Evolutionary conservation across 2,113 vertebrate genomes (phyloP), one percentile per base, ranked within the genome.

Genomic region (Zosterops japonicus): DNA sequence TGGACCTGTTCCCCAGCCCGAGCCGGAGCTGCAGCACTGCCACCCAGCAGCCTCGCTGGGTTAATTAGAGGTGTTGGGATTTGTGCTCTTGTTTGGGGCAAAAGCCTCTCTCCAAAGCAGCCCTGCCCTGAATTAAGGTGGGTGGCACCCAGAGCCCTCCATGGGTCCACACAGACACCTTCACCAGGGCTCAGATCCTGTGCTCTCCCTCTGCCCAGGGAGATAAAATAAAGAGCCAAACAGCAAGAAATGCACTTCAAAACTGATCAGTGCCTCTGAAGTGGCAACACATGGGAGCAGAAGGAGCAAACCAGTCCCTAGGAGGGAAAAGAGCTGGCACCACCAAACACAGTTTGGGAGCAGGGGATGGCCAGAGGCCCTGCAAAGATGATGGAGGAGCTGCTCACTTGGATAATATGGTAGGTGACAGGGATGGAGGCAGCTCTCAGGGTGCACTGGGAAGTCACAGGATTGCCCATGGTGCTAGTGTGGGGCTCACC

Each of bases 211-310:
- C 28, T 5, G 2, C 11, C 72, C 29, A 49, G 75, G 33, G 70
- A 72, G 36, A n/a, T 6, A 4, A 61, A 87, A 69, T 27, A 33
- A 41, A 57, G 76, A 83, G 53, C 70, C 83, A 93, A 95, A 84
- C 46, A 44, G 35, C 46, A 68, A 72, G 57, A 70, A 65, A 35
- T 57, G 89, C 89, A 57, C 97, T 93, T 98, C 94, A 97, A 97
- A 97, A 97, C 97, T 94, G 96, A 94, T 90, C 95, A 65, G 69
- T 82, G 90, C 94, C 97, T 96, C 92, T 13, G 91, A 98, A 95
- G 55, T 84, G 96, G 91, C 97, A 98, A 97, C 8, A 0, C 6
- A 18, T 28, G 63, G 63, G 68, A 69, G 85, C 49, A 56, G 72
- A 33, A 72, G 77, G 47, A 71, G 14, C 31, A 91, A 59, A 79